Percentiles rank a stretch among this genome's conserved stretches.
Evolutionary conservation across 2,888 invertebrate species (phyloP).

Genomic region (Scelioninae gen. 2): DNA sequence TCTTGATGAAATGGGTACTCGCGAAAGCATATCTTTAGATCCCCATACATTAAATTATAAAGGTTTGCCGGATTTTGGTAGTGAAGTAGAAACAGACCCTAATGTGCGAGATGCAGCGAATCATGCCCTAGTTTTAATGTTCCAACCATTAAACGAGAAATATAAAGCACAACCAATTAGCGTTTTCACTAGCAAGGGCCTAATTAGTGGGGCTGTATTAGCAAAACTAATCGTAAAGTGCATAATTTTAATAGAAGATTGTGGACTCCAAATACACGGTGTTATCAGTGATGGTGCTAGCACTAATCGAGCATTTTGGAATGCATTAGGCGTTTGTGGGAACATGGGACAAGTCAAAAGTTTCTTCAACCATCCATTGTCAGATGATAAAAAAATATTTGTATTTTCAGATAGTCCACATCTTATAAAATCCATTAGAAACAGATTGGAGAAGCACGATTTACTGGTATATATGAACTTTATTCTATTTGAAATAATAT

Average conservation of each 20-base stretch:
- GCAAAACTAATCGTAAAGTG: constrained; percentile 21
- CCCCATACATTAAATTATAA: constrained; percentile 7
- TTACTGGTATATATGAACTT: constrained; percentile 18
- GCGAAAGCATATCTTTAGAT: constrained; percentile 10
- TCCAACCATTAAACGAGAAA: constrained; percentile 17
- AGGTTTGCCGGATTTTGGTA: constrained; percentile 8
- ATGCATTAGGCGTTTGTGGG: constrained; percentile 1
- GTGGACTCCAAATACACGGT: constrained; percentile 17
- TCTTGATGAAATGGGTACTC: constrained; percentile 18
- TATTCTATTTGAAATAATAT: too few species aligned
- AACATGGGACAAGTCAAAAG: too few species aligned
- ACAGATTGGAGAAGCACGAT: constrained; percentile 22
- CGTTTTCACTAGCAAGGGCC: constrained; percentile 23
- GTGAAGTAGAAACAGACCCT: background rate
- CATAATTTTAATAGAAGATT: constrained; percentile 26
- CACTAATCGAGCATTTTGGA: constrained; percentile 22
- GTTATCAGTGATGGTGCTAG: constrained; percentile 21
- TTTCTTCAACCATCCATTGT: constrained; percentile 23
- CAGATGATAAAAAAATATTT: constrained; percentile 19
- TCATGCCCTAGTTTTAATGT: constrained; percentile 16
- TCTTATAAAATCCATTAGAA: constrained; percentile 20
- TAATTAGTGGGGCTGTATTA: too few species aligned
- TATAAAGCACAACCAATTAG: constrained; percentile 17
- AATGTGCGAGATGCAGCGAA: constrained; percentile 8
- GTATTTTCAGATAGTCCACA: constrained; percentile 21